Base-by-base conservation (phyloP, 2,113 vertebrate genomes). In the Alligator sinensis region DNA sequence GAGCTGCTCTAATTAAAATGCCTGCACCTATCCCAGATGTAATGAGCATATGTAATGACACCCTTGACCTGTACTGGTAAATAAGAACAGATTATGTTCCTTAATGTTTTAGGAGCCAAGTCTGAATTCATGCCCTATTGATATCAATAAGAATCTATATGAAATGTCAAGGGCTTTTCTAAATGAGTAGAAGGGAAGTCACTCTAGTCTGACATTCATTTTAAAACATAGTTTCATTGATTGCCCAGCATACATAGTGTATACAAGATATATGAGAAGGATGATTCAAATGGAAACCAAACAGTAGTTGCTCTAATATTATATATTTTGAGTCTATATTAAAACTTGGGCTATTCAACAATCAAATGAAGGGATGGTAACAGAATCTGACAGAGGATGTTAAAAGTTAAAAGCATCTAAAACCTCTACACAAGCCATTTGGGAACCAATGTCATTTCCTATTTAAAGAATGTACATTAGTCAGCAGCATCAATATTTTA, bases 401-500 rank as follows among this genome's bases (percentile, higher is more conserved):
- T 95, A 84, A 90, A 97, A 86, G 72, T 93, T 94, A 92, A 97
- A 96, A 97, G 12, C 47, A 86, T 94, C 34, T 94, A 89, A 96
- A 96, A 89, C 90, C 28, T 59, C 59, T 68, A 19, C 16, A 84
- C 66, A 88, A 60, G 13, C 11, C 30, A 68, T 63, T 68, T 93
- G 84, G 84, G 91, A 96, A 80, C 10, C 4, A 92, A 88, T 83
- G 47, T 87, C 66, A 94, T 60, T 95, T 96, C 61, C 21, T 95
- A 79, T 96, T 95, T 92, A 74, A 95, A 84, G 25, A 81, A 22
- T 25, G 58, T 80, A 66, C 1, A 12, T 81, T 94, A 95, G 61
- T 96, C 74, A 93, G 55, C n/a, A 94, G 70, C 76, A 95, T 94
- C 66, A 95, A 80, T 95, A 96, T 95, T 97, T 96, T 92, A 96